These are phyloP conservation scores for Zaprionus nigranus DNA, from an alignment of 1,140 invertebrate species.

Conservation along the genomic window DNA sequence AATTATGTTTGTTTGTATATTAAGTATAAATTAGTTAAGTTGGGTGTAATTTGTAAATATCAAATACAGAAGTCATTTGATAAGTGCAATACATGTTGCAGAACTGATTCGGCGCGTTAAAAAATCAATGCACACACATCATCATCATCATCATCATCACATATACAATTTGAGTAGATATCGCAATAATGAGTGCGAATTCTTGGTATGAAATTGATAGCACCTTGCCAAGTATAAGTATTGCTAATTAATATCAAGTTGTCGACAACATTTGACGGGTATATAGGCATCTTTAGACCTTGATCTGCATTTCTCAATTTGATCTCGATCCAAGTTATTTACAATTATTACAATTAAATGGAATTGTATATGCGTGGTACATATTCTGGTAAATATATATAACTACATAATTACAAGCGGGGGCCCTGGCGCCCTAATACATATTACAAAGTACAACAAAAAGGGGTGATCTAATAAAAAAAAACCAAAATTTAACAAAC, in stretches of 20 bases:
- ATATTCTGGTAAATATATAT: slow-evolving; percentile 24
- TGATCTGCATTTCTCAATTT: slow-evolving; percentile 22
- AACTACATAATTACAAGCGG: slow-evolving; percentile 54
- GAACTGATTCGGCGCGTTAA: slow-evolving; percentile 49
- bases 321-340: slow-evolving; percentile 54
- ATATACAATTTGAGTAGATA: slow-evolving; percentile 48
- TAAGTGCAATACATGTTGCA: slow-evolving; percentile 66
- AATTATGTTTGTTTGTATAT: slow-evolving; percentile 48
- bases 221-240: slow-evolving; percentile 47
- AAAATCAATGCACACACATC: slow-evolving; percentile 43
- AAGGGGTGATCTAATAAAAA: slow-evolving; percentile 35
- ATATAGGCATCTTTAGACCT: slow-evolving; percentile 16
- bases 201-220: slow-evolving; percentile 62
- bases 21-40: slow-evolving; percentile 78
- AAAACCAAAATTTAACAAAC: slow-evolving; percentile 48
- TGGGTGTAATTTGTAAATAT: slow-evolving; percentile 73
- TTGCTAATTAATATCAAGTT: slow-evolving; percentile 75
- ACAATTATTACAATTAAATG: slow-evolving; percentile 72
- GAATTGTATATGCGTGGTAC: slow-evolving; percentile 48
- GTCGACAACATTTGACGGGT: slow-evolving; percentile 47
- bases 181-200: slow-evolving; percentile 42
- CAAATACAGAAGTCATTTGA: slow-evolving; percentile 68
- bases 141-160: slow-evolving; percentile 50
- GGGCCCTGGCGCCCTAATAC: slow-evolving; percentile 44
- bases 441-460: slow-evolving; percentile 65